phyloP scores from a whole-genome alignment of 2,797 vertebrate species.

The Tamandua tetradactyla region DNA sequence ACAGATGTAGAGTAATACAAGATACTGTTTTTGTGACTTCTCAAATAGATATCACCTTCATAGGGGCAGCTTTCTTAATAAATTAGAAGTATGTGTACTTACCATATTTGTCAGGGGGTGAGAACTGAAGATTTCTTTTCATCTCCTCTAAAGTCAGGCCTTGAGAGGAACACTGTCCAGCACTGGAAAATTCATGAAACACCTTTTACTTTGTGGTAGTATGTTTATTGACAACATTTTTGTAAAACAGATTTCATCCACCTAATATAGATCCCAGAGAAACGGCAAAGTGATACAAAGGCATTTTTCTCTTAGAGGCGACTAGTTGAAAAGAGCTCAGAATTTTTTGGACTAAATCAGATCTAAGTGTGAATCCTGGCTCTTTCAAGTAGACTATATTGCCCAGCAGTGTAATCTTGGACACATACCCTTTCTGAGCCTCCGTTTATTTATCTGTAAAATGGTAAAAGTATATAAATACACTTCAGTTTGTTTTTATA shows the following conservation, averaged over 20 bases:
- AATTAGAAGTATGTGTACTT: conserved; percentile 63
- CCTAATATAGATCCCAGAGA: neutral
- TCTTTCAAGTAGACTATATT: neutral
- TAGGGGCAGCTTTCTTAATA: neutral
- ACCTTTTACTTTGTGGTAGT: neutral
- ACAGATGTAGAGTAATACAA: neutral
- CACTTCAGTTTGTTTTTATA: conserved; percentile 11
- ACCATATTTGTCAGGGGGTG: conserved; percentile 94
- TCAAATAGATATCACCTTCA: neutral
- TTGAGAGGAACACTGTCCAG: conserved; percentile 86
- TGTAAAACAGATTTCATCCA: neutral
- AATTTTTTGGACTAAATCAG: neutral
- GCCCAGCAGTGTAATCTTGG: neutral
- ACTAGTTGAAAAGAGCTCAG: neutral
- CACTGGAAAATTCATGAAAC: conserved; percentile 82
- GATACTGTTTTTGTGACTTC: neutral
- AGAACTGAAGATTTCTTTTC: conserved; percentile 91
- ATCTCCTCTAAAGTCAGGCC: conserved; percentile 92
- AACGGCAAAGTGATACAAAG: neutral
- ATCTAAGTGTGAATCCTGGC: neutral
- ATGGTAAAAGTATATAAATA: neutral
- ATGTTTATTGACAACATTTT: neutral
- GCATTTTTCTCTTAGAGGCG: neutral
- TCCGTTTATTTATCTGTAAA: neutral
- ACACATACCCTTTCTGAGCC: neutral